phyloP scores from a whole-genome alignment of 2,113 vertebrate species.

The Holacanthus passer region DNA sequence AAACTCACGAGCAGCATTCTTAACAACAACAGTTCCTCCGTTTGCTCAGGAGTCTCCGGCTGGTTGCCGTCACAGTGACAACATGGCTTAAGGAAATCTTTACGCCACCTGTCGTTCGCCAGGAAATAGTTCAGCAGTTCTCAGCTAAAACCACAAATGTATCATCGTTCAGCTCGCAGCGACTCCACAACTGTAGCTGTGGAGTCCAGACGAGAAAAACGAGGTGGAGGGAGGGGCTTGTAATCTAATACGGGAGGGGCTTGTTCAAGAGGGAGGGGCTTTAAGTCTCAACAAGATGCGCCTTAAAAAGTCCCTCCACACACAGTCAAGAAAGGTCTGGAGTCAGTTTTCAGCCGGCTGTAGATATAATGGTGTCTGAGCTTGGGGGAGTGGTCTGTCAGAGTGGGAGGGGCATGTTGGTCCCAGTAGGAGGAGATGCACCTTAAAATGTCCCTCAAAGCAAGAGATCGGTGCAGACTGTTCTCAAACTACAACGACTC shows the following conservation, averaged over 20 bases:
- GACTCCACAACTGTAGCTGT: no score
- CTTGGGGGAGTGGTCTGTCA: neutral
- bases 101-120: no score
- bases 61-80: neutral
- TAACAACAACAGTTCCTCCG: neutral
- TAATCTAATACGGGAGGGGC: neutral
- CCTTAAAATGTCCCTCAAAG: neutral
- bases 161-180: no score
- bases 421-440: neutral
- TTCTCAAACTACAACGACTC: neutral
- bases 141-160: no score
- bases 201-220: no score
- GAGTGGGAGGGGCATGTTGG: constrained; percentile 3
- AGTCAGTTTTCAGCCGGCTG: no score
- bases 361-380: no score
- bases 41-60: neutral
- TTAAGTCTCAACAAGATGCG: no score
- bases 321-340: no score
- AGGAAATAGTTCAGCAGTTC: no score
- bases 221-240: neutral
- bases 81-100: neutral
- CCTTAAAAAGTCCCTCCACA: no score
- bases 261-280: no score
- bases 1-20: constrained; percentile 17
- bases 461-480: neutral